phyloP scores from a whole-genome alignment of 1,140 invertebrate genomes.

The Polypedilum vanderplanki region DNA sequence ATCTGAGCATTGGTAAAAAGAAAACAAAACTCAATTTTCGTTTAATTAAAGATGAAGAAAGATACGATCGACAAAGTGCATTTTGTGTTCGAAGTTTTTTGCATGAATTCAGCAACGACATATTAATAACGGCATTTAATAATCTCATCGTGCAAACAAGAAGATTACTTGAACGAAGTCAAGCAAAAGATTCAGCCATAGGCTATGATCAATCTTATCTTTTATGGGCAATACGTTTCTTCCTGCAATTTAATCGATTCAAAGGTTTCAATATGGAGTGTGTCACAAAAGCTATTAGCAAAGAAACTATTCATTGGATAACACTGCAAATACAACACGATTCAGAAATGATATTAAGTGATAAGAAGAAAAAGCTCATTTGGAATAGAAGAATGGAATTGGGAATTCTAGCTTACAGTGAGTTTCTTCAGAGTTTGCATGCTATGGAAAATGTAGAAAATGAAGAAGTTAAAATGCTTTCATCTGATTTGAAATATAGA shows the following conservation, averaged over 20 bases:
- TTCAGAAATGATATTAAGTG: conserved; percentile 75
- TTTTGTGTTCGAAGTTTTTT: conserved; percentile 77
- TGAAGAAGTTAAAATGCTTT: conserved; percentile 60
- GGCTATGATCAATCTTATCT: conserved; percentile 87
- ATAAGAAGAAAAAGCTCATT: conserved; percentile 74
- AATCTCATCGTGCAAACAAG: conserved; percentile 43
- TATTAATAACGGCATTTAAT: conserved; percentile 87
- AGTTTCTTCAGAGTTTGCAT: conserved; percentile 66
- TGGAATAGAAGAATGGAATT: conserved; percentile 83
- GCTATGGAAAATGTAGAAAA: conserved; percentile 71
- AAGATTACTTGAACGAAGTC: conserved; percentile 41
- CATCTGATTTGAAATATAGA: conserved; percentile 82
- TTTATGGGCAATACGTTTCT: conserved; percentile 89
- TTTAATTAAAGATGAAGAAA: conserved; percentile 50
- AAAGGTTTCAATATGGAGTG: conserved; percentile 77
- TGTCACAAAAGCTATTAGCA: conserved; percentile 85
- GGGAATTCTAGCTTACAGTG: conserved; percentile 60
- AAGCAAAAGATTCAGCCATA: conserved; percentile 39
- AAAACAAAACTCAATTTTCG: conserved; percentile 46
- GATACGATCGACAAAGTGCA: conserved; percentile 61
- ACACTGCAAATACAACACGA: conserved; percentile 86
- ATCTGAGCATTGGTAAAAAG: conserved; percentile 69
- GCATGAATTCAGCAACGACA: conserved; percentile 91
- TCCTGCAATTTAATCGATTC: conserved; percentile 93
- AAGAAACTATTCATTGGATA: conserved; percentile 84